Base-by-base conservation (phyloP, 1,140 invertebrate species). In the Drosophila elegans region DNA sequence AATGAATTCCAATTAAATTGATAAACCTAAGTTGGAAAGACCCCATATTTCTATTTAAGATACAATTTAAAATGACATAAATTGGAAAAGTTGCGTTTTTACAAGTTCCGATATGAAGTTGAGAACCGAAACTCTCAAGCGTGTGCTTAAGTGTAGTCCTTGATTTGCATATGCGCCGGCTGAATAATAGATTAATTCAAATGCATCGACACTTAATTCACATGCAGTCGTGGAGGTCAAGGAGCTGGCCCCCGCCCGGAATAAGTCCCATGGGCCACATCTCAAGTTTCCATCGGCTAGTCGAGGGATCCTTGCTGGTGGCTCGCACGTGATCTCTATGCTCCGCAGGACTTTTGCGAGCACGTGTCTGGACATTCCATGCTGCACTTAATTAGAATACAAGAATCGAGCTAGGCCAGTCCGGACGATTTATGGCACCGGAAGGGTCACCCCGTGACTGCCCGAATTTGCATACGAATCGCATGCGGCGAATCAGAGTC, bases 361-460 rank as follows among this genome's bases (percentile, higher is more conserved):
- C 57, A 68, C 55, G 56, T 69, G 69, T 13, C 63, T 73, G 69
- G 49, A 21, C 51, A 73, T 60, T 59, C 55, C 51, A 55, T 74
- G 79, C 42, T 55, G 59, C 75, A 68, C 68, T 82, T 86, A 86
- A 86, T 86, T 88, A 82, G 71, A 86, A 82, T 62, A 88, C 61
- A 79, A 61, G 71, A 44, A 36, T 32, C 39, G 4, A 12, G 45
- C 60, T 56, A 36, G 59, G 25, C 56, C 45, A 56, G 56, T 48
- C 54, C 25, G 10, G 27, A 34, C 76, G 77, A 89, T 88, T 88
- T 88, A 88, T 88, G 59, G 79, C 79, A 68, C 72, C 79, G 76
- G 84, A 88, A 74, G 73, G 79, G 79, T 67, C 76, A 62, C 16
- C 64, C 68, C 46, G 52, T 57, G 46, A 16, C 34, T 25, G 51